These are phyloP conservation scores for Bedellia somnulentella DNA, from an alignment of 2,888 invertebrate species.

Conservation along the genomic window DNA sequence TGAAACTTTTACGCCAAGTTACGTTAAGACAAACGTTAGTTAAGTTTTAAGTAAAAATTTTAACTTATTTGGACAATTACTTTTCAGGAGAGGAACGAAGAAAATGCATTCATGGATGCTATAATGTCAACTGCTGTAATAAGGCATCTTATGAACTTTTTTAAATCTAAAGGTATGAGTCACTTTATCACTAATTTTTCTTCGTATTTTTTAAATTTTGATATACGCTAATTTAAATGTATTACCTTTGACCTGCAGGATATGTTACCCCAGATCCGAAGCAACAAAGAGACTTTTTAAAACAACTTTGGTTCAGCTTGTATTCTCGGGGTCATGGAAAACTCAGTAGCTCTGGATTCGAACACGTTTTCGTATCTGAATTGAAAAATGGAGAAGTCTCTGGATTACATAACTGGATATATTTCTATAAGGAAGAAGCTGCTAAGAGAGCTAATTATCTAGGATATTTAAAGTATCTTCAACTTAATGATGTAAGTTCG, in stretches of 20 bases:
- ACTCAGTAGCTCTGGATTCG: constrained; percentile 88
- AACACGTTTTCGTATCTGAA: constrained; percentile 91
- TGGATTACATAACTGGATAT: constrained; percentile 91
- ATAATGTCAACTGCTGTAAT: constrained; percentile 78
- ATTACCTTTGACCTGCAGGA: constrained; percentile 29
- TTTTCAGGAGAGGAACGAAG: constrained; percentile 70
- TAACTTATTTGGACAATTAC: too few relatives aligned
- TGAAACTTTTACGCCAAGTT: too few relatives aligned
- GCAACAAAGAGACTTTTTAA: constrained; percentile 72
- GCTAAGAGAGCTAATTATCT: constrained; percentile 74
- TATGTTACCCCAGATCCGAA: constrained; percentile 65
- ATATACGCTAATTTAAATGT: background rate
- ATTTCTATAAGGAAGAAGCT: constrained; percentile 76
- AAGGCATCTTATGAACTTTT: constrained; percentile 68
- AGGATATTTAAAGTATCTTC: constrained; percentile 73
- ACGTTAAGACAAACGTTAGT: too few relatives aligned
- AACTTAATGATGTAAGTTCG: constrained; percentile 73
- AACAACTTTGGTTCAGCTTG: constrained; percentile 77
- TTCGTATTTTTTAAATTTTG: background rate
- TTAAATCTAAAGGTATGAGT: constrained; percentile 58
- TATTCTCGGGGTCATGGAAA: constrained; percentile 79
- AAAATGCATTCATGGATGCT: constrained; percentile 76
- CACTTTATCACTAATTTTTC: too few relatives aligned
- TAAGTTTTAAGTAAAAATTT: too few relatives aligned
- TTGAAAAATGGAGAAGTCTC: constrained; percentile 75